Conservation (phyloP, 2,888 invertebrate genomes). For the Psylliodes chrysocephalus region DNA sequence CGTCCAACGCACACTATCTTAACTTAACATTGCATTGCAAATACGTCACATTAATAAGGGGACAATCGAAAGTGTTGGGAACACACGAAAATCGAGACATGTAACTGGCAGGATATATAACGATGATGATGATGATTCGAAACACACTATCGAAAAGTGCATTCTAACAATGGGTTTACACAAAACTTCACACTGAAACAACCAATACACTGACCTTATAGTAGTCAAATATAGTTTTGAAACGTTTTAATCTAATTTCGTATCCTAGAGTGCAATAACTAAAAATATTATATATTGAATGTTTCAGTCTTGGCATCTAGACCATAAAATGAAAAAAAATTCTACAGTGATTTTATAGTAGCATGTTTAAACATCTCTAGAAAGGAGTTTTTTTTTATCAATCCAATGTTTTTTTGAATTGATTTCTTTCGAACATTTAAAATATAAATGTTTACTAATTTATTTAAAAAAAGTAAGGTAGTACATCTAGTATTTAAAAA, state of each 20-base stretch:
- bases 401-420: too few relatives aligned
- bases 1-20: slow-evolving; percentile 28
- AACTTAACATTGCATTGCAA: slow-evolving; percentile 61
- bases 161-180: slow-evolving; percentile 13
- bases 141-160: not conserved
- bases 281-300: not conserved
- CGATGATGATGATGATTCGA: slow-evolving; percentile 9
- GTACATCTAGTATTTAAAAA: too few relatives aligned
- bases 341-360: too few relatives aligned
- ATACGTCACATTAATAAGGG: slow-evolving; percentile 35
- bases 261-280: slow-evolving; percentile 12
- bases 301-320: too few relatives aligned
- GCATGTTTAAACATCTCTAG: too few relatives aligned
- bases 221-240: slow-evolving; percentile 9
- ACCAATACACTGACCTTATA: slow-evolving; percentile 22
- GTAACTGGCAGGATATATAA: slow-evolving; percentile 20
- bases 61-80: slow-evolving; percentile 7
- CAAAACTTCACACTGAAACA: slow-evolving; percentile 28
- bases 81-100: slow-evolving; percentile 17
- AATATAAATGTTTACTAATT: too few relatives aligned
- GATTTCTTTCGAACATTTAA: too few relatives aligned
- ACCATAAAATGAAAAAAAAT: too few relatives aligned
- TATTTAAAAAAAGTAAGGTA: too few relatives aligned
- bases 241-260: slow-evolving; percentile 6
- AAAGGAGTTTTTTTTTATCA: too few relatives aligned